A percentile compares a stretch with the other conserved stretches of the same genome.
These are phyloP conservation scores for Spodoptera exigua DNA, from an alignment of 2,888 invertebrate genomes.

Conservation along the genomic window DNA sequence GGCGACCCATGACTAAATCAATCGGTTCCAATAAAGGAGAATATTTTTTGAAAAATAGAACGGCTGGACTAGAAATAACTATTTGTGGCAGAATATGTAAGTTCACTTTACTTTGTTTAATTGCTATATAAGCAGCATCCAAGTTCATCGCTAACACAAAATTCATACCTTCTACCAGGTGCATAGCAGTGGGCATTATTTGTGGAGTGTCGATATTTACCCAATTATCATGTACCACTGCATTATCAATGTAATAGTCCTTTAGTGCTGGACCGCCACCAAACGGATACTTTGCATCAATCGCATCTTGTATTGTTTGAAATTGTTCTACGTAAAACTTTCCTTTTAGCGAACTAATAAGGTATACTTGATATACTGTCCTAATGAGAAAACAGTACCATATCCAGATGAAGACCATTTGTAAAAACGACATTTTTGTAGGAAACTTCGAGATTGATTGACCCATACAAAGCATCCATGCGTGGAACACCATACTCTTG, in stretches of 20 bases:
- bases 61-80: constrained; percentile 70
- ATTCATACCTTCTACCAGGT: constrained; percentile 69
- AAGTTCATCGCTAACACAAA: constrained; percentile 75
- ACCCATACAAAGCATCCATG: constrained; percentile 80
- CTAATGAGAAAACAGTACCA: constrained; percentile 79
- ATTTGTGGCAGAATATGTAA: constrained; percentile 70
- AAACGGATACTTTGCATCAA: constrained; percentile 69
- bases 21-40: constrained; percentile 71
- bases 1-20: constrained; percentile 66
- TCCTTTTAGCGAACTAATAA: constrained; percentile 76
- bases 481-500: constrained; percentile 67
- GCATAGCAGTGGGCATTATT: constrained; percentile 62
- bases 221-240: constrained; percentile 72
- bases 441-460: constrained; percentile 70
- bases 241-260: constrained; percentile 75
- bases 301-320: constrained; percentile 72
- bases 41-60: constrained; percentile 78
- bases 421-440: constrained; percentile 64
- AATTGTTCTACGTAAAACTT: constrained; percentile 70
- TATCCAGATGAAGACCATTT: constrained; percentile 73
- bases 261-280: constrained; percentile 75
- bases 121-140: constrained; percentile 64
- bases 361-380: constrained; percentile 78
- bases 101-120: constrained; percentile 58
- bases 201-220: constrained; percentile 62